Base-by-base conservation (phyloP, 2,113 vertebrate genomes). In the Pantherophis guttatus region DNA sequence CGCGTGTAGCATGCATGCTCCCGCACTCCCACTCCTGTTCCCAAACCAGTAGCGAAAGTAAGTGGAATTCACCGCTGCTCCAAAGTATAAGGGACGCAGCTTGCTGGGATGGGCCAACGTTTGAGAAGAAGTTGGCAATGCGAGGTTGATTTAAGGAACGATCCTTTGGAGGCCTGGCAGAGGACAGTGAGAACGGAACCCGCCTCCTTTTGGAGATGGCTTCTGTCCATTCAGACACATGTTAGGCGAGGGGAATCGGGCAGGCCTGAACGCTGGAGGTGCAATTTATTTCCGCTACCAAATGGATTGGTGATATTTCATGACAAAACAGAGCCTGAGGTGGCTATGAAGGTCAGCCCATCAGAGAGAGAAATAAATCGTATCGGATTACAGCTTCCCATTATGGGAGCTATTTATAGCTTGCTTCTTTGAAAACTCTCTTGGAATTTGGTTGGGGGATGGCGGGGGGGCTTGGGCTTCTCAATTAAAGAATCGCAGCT, bases 261-360 rank as follows among this genome's bases (percentile, higher is more conserved):
- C 54, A 65, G 50, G 39, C 0, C 92, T 3, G 89, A 95, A 95
- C 90, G 0, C 91, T 39, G 70, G 54, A 65, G 95, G 96, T 96
- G 96, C 95, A 96, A 97, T 97, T 97, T 96, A 97, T 96, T 96
- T 95, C 96, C 94, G 94, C 95, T 94, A 96, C 96, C 94, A 95
- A 52, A 96, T 96, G 96, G 96, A 96, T 95, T 96, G 96, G 96
- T 95, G 96, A 93, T 97, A 97, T 96, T 97, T 97, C 96, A 96
- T 96, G 95, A 96, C 96, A 96, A 44, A 96, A 95, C 53, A 96
- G 94, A 96, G 96, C 96, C 97, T 97, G 92, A 75, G 96, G 96
- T 97, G 97, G 59, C 33, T 62, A 90, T 90, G 89, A 90, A 90
- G 94, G 97, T 95, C 96, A 96, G 95, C 96, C 96, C 97, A 93